Evolutionary conservation across 2,888 invertebrate genomes (phyloP).

Genomic region (Chesias legatella): DNA sequence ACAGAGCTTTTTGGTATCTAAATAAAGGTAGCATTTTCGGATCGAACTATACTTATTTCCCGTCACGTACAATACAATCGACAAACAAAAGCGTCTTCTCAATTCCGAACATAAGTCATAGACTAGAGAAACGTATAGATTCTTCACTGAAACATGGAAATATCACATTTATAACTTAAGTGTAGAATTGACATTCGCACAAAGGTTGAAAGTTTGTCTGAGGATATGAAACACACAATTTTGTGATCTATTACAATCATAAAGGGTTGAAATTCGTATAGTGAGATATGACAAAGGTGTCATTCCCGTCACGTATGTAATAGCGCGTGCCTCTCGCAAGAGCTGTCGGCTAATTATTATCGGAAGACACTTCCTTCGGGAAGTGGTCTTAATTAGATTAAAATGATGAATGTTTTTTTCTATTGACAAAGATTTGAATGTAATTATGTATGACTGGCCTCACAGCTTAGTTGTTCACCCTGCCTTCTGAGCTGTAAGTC

Average conservation of each 20-base stretch:
- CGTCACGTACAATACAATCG: constrained; percentile 15
- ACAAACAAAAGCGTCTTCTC: constrained; percentile 13
- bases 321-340: constrained; percentile 20
- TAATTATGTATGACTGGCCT: too few species aligned
- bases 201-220: too few species aligned
- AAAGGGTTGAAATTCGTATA: background rate
- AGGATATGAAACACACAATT: too few species aligned
- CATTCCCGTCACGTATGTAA: constrained; percentile 25
- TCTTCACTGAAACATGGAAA: too few species aligned
- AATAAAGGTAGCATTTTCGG: background rate
- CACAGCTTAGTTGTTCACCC: too few species aligned
- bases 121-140: background rate
- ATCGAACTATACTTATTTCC: constrained; percentile 3
- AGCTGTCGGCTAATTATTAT: constrained; percentile 17
- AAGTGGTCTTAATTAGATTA: background rate
- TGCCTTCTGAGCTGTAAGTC: too few species aligned
- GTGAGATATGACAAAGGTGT: background rate
- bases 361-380: constrained; percentile 11
- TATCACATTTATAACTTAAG: too few species aligned
- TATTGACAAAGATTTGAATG: too few species aligned
- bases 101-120: constrained; percentile 5
- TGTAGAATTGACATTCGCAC: too few species aligned
- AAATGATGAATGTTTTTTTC: too few species aligned
- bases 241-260: too few species aligned
- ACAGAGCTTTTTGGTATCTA: too few species aligned